A percentile compares a stretch with the other conserved stretches of the same genome.
phyloP scores from a whole-genome alignment of 2,797 vertebrate genomes.

The Ctenopoma multispine region DNA sequence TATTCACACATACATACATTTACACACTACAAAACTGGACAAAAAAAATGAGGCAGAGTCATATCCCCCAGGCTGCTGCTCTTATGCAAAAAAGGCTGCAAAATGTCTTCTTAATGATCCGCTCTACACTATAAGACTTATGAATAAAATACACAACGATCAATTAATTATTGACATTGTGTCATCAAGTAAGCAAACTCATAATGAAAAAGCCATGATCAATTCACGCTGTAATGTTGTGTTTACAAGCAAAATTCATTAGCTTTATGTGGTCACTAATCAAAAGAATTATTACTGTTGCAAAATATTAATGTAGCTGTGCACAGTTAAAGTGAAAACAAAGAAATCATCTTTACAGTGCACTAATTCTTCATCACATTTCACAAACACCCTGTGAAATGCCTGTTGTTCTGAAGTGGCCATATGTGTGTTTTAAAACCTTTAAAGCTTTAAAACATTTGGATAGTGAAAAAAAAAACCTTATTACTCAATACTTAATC shows the following conservation, averaged over 20 bases:
- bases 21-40: too few species aligned
- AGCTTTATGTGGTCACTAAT: conserved; percentile 57
- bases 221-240: conserved; percentile 49
- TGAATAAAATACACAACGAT: conserved; percentile 80
- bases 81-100: conserved; percentile 65
- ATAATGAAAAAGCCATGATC: conserved; percentile 74
- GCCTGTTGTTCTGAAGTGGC: neutral
- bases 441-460: conserved; percentile 5
- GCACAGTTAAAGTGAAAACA: conserved; percentile 47
- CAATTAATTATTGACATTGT: conserved; percentile 80
- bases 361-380: conserved; percentile 35
- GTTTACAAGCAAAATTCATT: conserved; percentile 68
- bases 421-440: neutral
- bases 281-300: conserved; percentile 49
- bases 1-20: too few species aligned
- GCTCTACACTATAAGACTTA: conserved; percentile 65
- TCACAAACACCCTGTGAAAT: conserved; percentile 11
- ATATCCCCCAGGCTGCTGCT: conserved; percentile 41
- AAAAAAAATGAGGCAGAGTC: too few species aligned
- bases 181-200: conserved; percentile 74
- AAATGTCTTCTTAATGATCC: conserved; percentile 74
- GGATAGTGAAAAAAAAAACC: neutral
- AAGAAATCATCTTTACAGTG: conserved; percentile 60
- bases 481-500: conserved; percentile 9
- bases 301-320: conserved; percentile 46